Base-by-base conservation (phyloP, 2,113 vertebrate genomes). In the Paracanthobrama guichenoti region DNA sequence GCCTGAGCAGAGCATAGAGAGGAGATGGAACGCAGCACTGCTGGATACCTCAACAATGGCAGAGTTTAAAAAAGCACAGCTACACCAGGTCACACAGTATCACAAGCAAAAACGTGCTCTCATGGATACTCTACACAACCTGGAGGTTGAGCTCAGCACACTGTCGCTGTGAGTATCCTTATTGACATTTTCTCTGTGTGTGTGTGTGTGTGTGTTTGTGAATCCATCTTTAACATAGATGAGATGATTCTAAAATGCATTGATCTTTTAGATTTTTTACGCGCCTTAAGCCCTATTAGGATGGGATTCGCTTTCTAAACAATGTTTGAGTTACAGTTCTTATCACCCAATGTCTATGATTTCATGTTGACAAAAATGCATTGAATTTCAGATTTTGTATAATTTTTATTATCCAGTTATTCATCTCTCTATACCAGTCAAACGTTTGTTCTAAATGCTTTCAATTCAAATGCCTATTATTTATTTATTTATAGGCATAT, bases 131-230 rank as follows among this genome's bases (percentile, higher is more conserved):
- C 84, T 96, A 87, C 92, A 93, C 84, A 92, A 86, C 80, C 86
- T 96, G 39, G 88, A 91, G 18, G 86, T 82, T 8, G 95, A 96
- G 87, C 93, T 94, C 83, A 95, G 96, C 84, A 93, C 92, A 73
- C 90, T 95, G 4, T 96, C 92, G 91, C 84, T 91, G 98, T 99
- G 91, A 97, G 97, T 96, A 69, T 24, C 6, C 4, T 48, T 55
- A 7, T 20, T 79, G 8, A 72, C 46, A 10, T 82, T 39, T 71
- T n/a, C 1, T 4, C 18, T 22, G 6, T 31, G 14, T 31, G 10
- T 73, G 42, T n/a, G n/a, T n/a, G n/a, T 22, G 6, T 31, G 14
- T 46, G 69, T 73, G 0, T 26, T 7, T 50, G 72, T 9, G 4
- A 18, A 53, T 50, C 14, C 13, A 48, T 31, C 26, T 46, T 53